phyloP scores from a whole-genome alignment of 2,888 invertebrate genomes.

The Oligia latruncula region DNA sequence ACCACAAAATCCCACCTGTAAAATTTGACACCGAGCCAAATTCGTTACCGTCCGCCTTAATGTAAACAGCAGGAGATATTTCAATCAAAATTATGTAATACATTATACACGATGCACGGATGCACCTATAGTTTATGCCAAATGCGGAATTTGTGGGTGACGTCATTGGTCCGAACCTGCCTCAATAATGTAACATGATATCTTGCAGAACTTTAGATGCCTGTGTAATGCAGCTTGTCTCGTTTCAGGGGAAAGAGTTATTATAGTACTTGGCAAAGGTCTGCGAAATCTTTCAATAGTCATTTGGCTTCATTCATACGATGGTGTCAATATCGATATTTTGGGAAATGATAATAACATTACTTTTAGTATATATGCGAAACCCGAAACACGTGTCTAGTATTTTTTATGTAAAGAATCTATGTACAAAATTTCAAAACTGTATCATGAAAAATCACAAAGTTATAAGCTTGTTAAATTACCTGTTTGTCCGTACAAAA shows the following conservation, averaged over 20 bases:
- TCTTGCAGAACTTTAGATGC: slow-evolving; percentile 26
- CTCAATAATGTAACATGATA: slow-evolving; percentile 52
- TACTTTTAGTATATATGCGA: no score
- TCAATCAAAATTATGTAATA: slow-evolving; percentile 63
- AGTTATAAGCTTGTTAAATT: no score
- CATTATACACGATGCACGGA: slow-evolving; percentile 26
- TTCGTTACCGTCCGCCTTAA: slow-evolving; percentile 42
- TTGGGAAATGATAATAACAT: background rate
- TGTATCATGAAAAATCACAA: no score
- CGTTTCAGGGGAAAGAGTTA: slow-evolving; percentile 32
- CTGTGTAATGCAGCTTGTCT: slow-evolving; percentile 24
- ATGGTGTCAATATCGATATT: slow-evolving; percentile 25
- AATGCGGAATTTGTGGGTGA: slow-evolving; percentile 23
- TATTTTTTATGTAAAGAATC: no score
- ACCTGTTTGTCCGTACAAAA: no score
- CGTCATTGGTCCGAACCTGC: slow-evolving; percentile 44
- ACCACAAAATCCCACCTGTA: slow-evolving; percentile 59
- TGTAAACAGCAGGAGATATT: slow-evolving; percentile 53
- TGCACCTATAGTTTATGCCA: slow-evolving; percentile 11
- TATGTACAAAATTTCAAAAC: no score
- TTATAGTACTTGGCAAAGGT: slow-evolving; percentile 41
- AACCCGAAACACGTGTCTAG: no score
- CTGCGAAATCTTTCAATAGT: slow-evolving; percentile 17
- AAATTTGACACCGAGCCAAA: slow-evolving; percentile 62
- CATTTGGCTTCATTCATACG: slow-evolving; percentile 38